These are phyloP conservation scores for Gallinago nigripennis DNA, from an alignment of 2,797 vertebrate genomes.

Conservation along the genomic window DNA sequence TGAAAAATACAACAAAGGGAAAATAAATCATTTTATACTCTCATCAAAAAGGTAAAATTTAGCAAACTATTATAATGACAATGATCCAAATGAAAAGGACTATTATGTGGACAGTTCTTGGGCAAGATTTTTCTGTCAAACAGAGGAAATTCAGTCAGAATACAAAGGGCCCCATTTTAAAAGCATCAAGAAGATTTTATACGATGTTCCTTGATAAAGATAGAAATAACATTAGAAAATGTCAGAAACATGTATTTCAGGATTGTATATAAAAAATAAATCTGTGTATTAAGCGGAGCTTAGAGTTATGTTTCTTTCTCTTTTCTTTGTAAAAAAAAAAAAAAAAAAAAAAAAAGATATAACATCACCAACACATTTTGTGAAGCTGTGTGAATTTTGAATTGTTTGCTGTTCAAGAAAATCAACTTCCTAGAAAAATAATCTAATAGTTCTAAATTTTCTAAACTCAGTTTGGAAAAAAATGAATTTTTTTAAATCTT, in stretches of 20 bases:
- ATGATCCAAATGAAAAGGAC: not conserved
- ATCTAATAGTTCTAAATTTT: too few species aligned
- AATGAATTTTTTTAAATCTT: not conserved
- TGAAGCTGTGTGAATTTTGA: not conserved
- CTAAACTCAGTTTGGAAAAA: not conserved
- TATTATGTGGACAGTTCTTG: not conserved
- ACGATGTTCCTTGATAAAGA: not conserved
- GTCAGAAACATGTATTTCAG: not conserved
- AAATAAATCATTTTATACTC: not conserved
- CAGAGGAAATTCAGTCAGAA: not conserved
- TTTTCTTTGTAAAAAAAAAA: not conserved
- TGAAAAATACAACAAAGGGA: not conserved
- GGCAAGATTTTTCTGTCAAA: not conserved
- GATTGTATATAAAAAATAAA: not conserved
- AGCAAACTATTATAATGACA: not conserved
- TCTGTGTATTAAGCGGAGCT: not conserved
- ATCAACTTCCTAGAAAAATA: not conserved
- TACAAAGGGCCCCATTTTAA: not conserved
- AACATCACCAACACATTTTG: not conserved
- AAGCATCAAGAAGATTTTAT: not conserved
- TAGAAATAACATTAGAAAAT: not conserved
- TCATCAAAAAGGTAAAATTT: not conserved
- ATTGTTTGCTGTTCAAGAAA: not conserved
- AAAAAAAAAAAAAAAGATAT: not conserved
- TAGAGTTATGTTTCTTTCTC: not conserved